phyloP scores from a whole-genome alignment of 1,140 invertebrate genomes.

The Drosophila ogumai region DNA sequence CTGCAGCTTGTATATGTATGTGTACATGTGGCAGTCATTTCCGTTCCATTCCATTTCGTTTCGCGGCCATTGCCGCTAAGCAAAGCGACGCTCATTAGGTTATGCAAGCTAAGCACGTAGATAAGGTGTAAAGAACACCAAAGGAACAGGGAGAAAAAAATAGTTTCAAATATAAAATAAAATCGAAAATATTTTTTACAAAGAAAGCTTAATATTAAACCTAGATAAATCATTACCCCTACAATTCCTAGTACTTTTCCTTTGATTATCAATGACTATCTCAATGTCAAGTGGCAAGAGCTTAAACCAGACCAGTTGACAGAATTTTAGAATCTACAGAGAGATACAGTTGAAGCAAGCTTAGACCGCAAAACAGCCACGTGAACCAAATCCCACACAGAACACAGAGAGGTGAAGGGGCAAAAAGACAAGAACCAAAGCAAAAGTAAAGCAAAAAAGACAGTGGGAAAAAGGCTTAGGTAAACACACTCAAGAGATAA shows the following conservation, averaged over 20 bases:
- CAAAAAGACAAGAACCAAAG: slow-evolving; percentile 13
- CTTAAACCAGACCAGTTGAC: slow-evolving; percentile 42
- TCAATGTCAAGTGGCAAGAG: slow-evolving; percentile 66
- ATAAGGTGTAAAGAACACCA: background rate
- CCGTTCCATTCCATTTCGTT: slow-evolving; percentile 50
- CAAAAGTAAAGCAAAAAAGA: slow-evolving; percentile 21
- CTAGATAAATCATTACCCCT: background rate
- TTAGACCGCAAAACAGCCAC: slow-evolving; percentile 30
- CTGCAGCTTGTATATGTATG: slow-evolving; percentile 16
- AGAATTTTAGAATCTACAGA: slow-evolving; percentile 27
- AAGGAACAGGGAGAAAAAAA: background rate
- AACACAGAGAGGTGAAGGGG: background rate
- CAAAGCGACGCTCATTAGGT: slow-evolving; percentile 62
- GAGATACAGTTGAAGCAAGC: slow-evolving; percentile 38
- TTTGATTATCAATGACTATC: slow-evolving; percentile 57
- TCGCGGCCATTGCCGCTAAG: slow-evolving; percentile 35
- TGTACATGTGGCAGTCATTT: slow-evolving; percentile 43
- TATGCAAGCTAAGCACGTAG: slow-evolving; percentile 54
- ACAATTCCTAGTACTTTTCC: background rate
- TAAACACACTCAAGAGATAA: slow-evolving; percentile 69
- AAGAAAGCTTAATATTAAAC: background rate
- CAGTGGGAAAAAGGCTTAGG: slow-evolving; percentile 58
- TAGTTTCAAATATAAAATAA: background rate
- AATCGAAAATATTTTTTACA: background rate
- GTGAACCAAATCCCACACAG: slow-evolving; percentile 25